Evolutionary conservation across 2,113 vertebrate genomes (phyloP), one percentile per base, ranked within the genome.

Genomic region (Mastomys natalensis): DNA sequence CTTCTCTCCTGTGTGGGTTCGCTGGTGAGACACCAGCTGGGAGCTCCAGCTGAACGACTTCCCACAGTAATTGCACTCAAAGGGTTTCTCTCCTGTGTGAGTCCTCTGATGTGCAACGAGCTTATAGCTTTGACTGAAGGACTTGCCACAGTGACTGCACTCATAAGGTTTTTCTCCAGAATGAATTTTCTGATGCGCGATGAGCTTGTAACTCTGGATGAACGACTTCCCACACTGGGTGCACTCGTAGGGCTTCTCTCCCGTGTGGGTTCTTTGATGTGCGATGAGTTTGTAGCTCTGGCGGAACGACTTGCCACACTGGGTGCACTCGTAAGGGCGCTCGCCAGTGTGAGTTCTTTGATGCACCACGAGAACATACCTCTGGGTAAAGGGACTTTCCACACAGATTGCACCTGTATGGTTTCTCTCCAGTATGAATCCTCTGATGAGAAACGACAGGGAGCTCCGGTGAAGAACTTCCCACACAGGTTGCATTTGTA

Each of bases 221-320:
- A 98, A 98, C 3, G 97, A 95, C 45, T 99, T 99, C 1, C 99
- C 99, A 95, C 99, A 99, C 3, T 99, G 98, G 66, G 96, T 98
- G 88, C 99, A 99, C 95, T 96, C 97, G 0, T 97, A 98, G 6
- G 97, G 97, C 22, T 97, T 98, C 85, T 98, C 97, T 55, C 97
- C 97, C 0, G 97, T 98, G 10, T 98, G 97, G 51, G 97, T 97
- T 85, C 97, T 95, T 73, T 97, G 97, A 94, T 98, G 97, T 4
- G 95, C 99, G 97, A 99, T 99, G 76, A 99, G 98, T 53, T 99
- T 98, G 91, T 99, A 99, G 24, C 99, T 99, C 88, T 99, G 99
- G 95, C 99, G 99, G 89, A 99, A 99, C 31, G 99, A 99, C 98
- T 97, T 97, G 6, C 97, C 97, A 90, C 97, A 98, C 2, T 97